Percentiles rank a stretch among this genome's conserved stretches.
phyloP scores from a whole-genome alignment of 2,888 invertebrate species.

The Callimorpha dominula region DNA sequence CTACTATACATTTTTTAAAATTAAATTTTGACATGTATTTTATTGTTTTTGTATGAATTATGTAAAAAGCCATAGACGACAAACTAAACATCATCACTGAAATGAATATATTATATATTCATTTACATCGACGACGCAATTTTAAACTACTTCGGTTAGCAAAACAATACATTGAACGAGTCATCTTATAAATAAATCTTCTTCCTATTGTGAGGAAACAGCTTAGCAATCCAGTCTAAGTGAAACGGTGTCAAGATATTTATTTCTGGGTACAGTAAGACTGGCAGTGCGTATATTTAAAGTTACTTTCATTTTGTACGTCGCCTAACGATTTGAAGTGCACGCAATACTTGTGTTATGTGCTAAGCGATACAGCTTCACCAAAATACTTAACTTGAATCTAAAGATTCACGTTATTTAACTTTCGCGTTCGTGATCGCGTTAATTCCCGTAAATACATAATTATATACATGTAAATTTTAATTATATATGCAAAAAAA shows the following conservation, averaged over 20 bases:
- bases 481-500: no score
- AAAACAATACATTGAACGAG: slow-evolving; percentile 1
- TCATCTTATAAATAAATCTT: slow-evolving; percentile 10
- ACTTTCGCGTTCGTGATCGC: no score
- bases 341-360: slow-evolving; percentile 22
- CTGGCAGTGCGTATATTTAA: slow-evolving; percentile 34
- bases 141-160: no score
- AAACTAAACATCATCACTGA: no score
- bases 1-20: no score
- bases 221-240: slow-evolving; percentile 46
- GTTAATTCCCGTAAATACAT: no score
- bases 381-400: not conserved
- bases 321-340: slow-evolving; percentile 19
- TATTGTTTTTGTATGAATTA: no score
- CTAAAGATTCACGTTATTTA: not conserved
- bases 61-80: no score
- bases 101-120: no score
- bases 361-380: not conserved
- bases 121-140: no score
- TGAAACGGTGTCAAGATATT: slow-evolving; percentile 48
- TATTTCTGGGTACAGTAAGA: slow-evolving; percentile 47
- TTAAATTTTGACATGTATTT: no score
- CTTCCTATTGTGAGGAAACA: slow-evolving; percentile 51
- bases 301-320: slow-evolving; percentile 48
- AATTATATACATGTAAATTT: no score